A percentile compares a stretch with the other conserved stretches of the same genome.
Conservation (phyloP, 92 coral and sea anemone species). For the Palythoa caribaeorum region DNA sequence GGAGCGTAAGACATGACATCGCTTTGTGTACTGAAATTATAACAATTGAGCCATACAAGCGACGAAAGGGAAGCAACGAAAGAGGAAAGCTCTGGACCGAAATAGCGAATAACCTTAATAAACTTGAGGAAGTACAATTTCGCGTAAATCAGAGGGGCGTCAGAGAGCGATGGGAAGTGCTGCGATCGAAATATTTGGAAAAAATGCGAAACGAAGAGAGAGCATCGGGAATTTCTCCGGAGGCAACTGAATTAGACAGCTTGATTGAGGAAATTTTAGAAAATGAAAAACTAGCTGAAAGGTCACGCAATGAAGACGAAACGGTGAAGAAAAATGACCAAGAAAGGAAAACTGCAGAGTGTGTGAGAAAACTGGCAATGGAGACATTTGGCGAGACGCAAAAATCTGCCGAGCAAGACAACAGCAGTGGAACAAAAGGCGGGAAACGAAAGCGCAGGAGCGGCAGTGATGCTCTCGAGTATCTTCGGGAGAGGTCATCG, state of each 20-base stretch:
- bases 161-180: background rate
- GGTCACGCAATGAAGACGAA: background rate
- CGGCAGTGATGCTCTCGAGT: constrained; percentile 33
- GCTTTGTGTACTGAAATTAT: background rate
- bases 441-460: constrained; percentile 47
- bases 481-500: constrained; percentile 32
- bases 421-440: background rate
- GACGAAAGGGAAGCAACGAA: background rate
- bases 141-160: background rate
- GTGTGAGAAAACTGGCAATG: background rate
- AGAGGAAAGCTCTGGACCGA: no score
- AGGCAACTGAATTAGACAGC: background rate
- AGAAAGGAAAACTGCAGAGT: constrained; percentile 1
- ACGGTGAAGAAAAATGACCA: background rate
- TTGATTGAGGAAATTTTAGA: background rate
- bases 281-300: background rate
- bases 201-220: background rate
- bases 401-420: background rate
- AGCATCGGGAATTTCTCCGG: background rate
- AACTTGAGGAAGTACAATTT: background rate
- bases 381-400: background rate
- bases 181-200: background rate
- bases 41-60: background rate
- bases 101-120: no score
- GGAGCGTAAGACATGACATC: background rate